These are phyloP conservation scores for Rhyacichthys aspro DNA, from an alignment of 2,797 vertebrate species.

Conservation along the genomic window DNA sequence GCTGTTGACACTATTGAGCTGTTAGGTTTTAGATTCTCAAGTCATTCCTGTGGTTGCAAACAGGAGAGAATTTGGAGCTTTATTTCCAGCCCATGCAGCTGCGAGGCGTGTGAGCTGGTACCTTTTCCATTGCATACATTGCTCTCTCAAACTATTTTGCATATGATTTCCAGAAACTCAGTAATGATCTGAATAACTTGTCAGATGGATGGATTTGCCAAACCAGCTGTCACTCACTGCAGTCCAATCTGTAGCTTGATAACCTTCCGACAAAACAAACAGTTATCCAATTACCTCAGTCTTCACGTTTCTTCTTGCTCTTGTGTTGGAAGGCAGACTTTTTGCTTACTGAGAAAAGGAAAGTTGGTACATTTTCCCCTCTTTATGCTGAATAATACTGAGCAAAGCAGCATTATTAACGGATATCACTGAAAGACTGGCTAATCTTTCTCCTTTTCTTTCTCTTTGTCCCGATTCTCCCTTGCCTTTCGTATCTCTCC, in stretches of 20 bases:
- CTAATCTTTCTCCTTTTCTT: constrained; percentile 25
- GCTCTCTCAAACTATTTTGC: constrained; percentile 39
- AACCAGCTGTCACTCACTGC: constrained; percentile 56
- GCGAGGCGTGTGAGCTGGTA: not conserved
- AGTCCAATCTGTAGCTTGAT: constrained; percentile 35
- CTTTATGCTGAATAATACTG: constrained; percentile 18
- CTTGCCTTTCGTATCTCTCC: constrained; percentile 46
- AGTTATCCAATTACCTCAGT: constrained; percentile 24
- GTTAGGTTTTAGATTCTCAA: constrained; percentile 34
- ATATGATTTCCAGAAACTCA: constrained; percentile 63
- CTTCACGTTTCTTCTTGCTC: not conserved
- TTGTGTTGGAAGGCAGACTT: too few relatives aligned
- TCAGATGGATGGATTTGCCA: constrained; percentile 62
- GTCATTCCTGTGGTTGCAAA: constrained; percentile 22
- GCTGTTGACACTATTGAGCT: constrained; percentile 23
- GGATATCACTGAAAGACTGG: constrained; percentile 21
- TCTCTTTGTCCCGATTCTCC: constrained; percentile 39
- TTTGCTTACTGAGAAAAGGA: too few relatives aligned
- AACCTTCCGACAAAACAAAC: constrained; percentile 25
- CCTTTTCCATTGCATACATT: not conserved
- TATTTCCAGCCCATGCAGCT: not conserved
- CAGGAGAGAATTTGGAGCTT: constrained; percentile 1
- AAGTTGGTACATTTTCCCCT: constrained; percentile 13
- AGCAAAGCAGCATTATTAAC: constrained; percentile 16
- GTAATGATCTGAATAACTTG: constrained; percentile 66